Conservation (phyloP, 2,113 vertebrate genomes). For the Chaenogobius annularis region DNA sequence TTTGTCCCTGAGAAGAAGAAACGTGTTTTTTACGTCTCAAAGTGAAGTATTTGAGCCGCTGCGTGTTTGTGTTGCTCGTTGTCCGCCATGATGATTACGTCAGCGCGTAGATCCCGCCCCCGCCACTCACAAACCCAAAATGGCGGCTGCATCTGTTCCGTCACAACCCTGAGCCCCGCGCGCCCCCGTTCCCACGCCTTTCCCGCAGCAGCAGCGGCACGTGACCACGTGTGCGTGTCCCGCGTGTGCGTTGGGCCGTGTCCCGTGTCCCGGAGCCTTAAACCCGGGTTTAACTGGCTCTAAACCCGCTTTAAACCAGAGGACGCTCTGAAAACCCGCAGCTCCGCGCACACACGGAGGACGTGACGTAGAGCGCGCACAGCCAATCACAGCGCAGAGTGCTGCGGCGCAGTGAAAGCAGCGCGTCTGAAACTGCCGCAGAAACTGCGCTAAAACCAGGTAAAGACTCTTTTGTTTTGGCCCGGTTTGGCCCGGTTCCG, state of each 20-base stretch:
- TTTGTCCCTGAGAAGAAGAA: background rate
- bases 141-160: conserved; percentile 26
- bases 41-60: background rate
- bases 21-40: background rate
- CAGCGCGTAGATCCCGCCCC: conserved; percentile 15
- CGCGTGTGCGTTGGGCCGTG: background rate
- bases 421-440: conserved; percentile 18
- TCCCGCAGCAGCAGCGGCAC: background rate
- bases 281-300: background rate
- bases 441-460: conserved; percentile 25
- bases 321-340: background rate
- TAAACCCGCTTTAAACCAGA: background rate
- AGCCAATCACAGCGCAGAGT: conserved; percentile 38
- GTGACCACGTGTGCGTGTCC: background rate
- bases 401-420: conserved; percentile 41
- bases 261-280: background rate
- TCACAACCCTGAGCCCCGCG: background rate
- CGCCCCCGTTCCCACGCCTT: background rate
- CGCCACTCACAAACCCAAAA: conserved; percentile 30
- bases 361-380: conserved; percentile 4
- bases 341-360: background rate
- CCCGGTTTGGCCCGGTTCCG: background rate
- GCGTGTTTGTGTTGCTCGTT: background rate
- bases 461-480: conserved; percentile 24
- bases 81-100: background rate